Conservation (phyloP, 2,797 vertebrate species). For the Huso huso region DNA sequence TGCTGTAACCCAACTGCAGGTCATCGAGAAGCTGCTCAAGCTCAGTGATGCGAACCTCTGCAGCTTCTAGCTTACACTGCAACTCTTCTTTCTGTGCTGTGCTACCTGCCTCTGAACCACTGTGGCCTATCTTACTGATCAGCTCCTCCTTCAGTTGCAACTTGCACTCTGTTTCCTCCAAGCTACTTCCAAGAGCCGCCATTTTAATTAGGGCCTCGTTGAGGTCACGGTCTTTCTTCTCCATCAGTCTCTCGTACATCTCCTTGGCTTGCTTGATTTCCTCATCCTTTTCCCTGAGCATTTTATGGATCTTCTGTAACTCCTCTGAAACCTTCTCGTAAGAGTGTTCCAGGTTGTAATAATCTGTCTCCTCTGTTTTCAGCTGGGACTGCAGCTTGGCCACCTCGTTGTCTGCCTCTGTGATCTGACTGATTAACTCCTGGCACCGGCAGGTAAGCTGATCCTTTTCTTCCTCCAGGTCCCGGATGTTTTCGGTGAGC, state of each 20-base stretch:
- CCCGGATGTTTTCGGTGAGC: conserved; percentile 68
- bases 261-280: conserved; percentile 78
- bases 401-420: conserved; percentile 71
- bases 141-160: conserved; percentile 74
- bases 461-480: conserved; percentile 74
- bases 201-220: conserved; percentile 82
- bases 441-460: conserved; percentile 77
- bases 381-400: conserved; percentile 71
- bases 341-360: conserved; percentile 68
- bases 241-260: conserved; percentile 71
- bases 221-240: conserved; percentile 78
- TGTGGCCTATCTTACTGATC: conserved; percentile 58
- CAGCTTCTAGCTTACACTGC: conserved; percentile 52
- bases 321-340: conserved; percentile 72
- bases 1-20: conserved; percentile 57
- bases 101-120: conserved; percentile 46
- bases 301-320: conserved; percentile 70
- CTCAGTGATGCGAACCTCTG: conserved; percentile 55
- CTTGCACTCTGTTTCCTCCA: conserved; percentile 79
- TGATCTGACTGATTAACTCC: conserved; percentile 79
- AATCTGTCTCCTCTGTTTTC: conserved; percentile 71
- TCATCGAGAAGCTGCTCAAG: conserved; percentile 59
- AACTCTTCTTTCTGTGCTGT: conserved; percentile 51
- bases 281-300: conserved; percentile 79
- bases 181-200: conserved; percentile 72